Evolutionary conservation across 1,140 invertebrate genomes (phyloP).

Genomic region (Megalonaias nervosa): DNA sequence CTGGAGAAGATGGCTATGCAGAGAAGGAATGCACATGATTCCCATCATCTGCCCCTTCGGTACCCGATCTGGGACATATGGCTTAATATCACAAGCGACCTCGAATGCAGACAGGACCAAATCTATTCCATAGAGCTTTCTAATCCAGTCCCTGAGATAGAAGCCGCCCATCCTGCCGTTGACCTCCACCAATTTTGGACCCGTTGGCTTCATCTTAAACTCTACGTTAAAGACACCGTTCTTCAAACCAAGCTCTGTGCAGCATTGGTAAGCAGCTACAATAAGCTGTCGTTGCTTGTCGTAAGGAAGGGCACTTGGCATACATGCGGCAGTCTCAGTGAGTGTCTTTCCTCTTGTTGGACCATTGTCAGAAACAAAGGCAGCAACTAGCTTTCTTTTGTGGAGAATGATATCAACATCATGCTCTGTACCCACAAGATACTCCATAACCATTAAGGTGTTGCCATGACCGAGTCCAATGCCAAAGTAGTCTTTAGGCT

Average conservation of each 20-base stretch:
- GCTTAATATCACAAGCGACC: constrained; percentile 43
- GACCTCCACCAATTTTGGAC: constrained; percentile 55
- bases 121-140: constrained; percentile 42
- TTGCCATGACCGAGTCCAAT: constrained; percentile 49
- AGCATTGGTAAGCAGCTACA: constrained; percentile 49
- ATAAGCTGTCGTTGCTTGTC: constrained; percentile 47
- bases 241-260: constrained; percentile 43
- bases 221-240: constrained; percentile 58
- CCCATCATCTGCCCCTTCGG: constrained; percentile 36
- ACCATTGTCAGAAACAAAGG: constrained; percentile 55
- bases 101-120: constrained; percentile 42
- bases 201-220: constrained; percentile 48
- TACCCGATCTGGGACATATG: constrained; percentile 22
- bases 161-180: constrained; percentile 57
- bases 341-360: constrained; percentile 40
- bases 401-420: constrained; percentile 50
- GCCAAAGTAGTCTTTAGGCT: constrained; percentile 40
- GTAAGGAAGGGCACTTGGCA: constrained; percentile 39
- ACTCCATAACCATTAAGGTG: constrained; percentile 45
- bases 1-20: constrained; percentile 26
- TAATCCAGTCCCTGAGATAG: constrained; percentile 54
- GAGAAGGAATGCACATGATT: constrained; percentile 47
- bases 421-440: constrained; percentile 47
- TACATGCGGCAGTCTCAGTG: constrained; percentile 38
- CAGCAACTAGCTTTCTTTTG: constrained; percentile 44